Evolutionary conservation across 2,888 invertebrate species (phyloP), one percentile per base, ranked within the genome.

Genomic region (Tetramorium bicarinatum): DNA sequence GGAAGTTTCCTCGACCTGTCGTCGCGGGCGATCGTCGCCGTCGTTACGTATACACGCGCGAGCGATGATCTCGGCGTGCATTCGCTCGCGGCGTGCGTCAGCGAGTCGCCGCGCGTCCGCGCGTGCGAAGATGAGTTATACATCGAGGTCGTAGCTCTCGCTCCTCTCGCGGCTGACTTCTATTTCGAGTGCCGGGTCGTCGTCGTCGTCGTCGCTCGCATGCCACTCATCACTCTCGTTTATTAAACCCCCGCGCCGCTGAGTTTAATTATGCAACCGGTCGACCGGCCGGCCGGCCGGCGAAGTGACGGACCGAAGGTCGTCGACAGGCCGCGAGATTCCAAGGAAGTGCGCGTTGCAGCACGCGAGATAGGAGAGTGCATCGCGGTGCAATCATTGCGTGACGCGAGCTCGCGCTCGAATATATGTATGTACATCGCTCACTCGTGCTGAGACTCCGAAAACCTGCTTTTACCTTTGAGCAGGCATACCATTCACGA

Each of bases 231-330:
- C 87, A 81, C 83, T 84, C 83, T 71, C 85, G 84, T 88, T 90
- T 89, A 90, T 90, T 88, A 89, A 89, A 71, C 86, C 86, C 86
- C 66, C 83, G 82, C 86, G 86, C 82, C 79, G 85, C 80, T 85
- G 87, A 34, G 87, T 85, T 91, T 91, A 91, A 91, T 91, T 91
- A 90, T 88, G 91, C 91, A 90, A 91, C 82, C 77, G 69, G 80
- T 67, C 71, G 69, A 52, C 34, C 77, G 52, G 64, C 67, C 77
- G 52, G 64, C 67, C 77, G 79, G 74, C 80, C 82, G 79, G 91
- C 86, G 71, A 88, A 87, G 76, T 82, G 59, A 18, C 41, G 72
- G 82, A 88, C 69, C 86, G 91, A 91, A 91, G 91, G 91, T 87
- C 91, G 87, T 83, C 87, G 89, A 86, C 90, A 85, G 77, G 64